These are phyloP conservation scores for Notiomystis cincta DNA, from an alignment of 2,113 vertebrate species.

Conservation along the genomic window DNA sequence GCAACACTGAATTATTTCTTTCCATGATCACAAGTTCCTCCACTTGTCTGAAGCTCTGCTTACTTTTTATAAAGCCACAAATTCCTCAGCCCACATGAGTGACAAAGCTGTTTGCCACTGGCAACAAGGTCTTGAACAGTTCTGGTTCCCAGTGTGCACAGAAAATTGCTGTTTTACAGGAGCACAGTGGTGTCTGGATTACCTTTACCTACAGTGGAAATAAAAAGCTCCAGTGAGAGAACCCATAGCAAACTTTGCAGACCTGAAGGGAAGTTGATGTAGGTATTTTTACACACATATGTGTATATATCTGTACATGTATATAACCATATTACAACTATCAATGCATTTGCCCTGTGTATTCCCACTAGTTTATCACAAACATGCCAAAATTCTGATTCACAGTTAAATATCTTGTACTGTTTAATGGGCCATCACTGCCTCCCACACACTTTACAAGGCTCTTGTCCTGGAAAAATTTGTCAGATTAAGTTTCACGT, in stretches of 20 bases:
- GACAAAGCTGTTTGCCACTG: not conserved
- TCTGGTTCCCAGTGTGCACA: not conserved
- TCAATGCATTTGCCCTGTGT: not conserved
- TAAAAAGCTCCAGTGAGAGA: not conserved
- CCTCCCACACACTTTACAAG: not conserved
- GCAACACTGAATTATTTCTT: not conserved
- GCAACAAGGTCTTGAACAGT: not conserved
- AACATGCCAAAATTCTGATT: not conserved
- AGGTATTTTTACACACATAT: not conserved
- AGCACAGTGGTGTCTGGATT: not conserved
- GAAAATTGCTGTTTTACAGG: not conserved
- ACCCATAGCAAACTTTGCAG: not conserved
- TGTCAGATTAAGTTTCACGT: not conserved
- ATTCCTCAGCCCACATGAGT: not conserved
- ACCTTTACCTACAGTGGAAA: not conserved
- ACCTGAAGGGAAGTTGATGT: not conserved
- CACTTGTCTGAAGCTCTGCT: not conserved
- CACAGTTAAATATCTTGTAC: not conserved
- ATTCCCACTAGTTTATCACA: not conserved
- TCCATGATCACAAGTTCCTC: not conserved
- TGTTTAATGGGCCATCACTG: not conserved
- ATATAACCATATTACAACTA: not conserved
- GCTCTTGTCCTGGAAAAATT: not conserved
- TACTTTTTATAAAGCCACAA: not conserved
- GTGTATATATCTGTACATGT: no score